Evolutionary conservation across 2,888 invertebrate genomes (phyloP).

Genomic region (Lycaena phlaeas): DNA sequence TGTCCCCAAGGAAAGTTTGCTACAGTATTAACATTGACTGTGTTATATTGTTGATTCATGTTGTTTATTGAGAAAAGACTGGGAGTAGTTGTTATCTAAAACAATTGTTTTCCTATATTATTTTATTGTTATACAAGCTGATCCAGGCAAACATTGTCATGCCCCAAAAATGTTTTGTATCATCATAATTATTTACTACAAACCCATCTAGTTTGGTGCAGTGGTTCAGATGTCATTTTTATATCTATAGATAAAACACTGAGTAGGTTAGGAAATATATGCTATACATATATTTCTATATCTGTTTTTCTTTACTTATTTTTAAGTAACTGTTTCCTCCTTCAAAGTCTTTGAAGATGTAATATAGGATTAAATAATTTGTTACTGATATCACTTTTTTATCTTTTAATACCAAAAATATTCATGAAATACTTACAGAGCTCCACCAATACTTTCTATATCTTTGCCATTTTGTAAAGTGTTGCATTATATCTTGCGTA

Average conservation of each 20-base stretch:
- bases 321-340: neutral
- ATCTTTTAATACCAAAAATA: neutral
- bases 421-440: conserved; percentile 65
- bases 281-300: too few species aligned
- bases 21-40: conserved; percentile 73
- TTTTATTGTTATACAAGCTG: too few species aligned
- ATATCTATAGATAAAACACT: too few species aligned
- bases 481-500: conserved; percentile 69
- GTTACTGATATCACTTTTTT: too few species aligned
- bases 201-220: too few species aligned
- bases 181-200: too few species aligned
- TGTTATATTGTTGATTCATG: conserved; percentile 51
- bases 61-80: conserved; percentile 79
- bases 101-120: conserved; percentile 20
- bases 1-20: conserved; percentile 77
- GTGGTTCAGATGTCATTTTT: too few species aligned
- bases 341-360: neutral
- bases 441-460: conserved; percentile 90
- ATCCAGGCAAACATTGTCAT: too few species aligned
- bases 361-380: too few species aligned
- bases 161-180: too few species aligned
- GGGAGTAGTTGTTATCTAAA: conserved; percentile 79
- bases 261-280: too few species aligned
- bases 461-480: conserved; percentile 83
- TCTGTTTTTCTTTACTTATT: too few species aligned